Conservation (phyloP, 2,113 vertebrate genomes). For the Charina bottae region DNA sequence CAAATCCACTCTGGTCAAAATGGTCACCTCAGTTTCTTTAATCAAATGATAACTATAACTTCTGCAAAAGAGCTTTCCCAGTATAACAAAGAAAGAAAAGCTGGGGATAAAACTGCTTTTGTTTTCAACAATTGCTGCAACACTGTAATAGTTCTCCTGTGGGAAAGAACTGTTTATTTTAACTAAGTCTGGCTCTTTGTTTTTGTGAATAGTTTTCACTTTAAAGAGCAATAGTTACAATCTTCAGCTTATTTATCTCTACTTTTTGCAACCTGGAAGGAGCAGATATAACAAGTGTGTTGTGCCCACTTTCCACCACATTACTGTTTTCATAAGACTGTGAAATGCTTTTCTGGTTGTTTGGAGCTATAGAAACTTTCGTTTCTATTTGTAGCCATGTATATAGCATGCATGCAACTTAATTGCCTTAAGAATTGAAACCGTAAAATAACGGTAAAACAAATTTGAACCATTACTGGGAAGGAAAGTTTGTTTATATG, state of each 20-base stretch:
- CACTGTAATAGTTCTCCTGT: background rate
- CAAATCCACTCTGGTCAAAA: background rate
- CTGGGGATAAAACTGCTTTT: background rate
- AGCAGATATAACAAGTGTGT: background rate
- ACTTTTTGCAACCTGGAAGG: background rate
- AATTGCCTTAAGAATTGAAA: slow-evolving; percentile 41
- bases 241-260: background rate
- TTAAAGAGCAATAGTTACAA: background rate
- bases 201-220: background rate
- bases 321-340: slow-evolving; percentile 18
- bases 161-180: background rate
- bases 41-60: background rate
- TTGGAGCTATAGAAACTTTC: background rate
- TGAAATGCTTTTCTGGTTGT: slow-evolving; percentile 16
- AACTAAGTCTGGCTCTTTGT: background rate
- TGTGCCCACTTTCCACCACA: background rate
- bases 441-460: background rate
- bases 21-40: background rate
- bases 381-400: background rate
- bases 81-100: background rate
- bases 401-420: background rate
- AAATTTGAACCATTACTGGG: slow-evolving; percentile 34
- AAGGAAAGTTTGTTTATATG: slow-evolving; percentile 59
- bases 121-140: background rate
- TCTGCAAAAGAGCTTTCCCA: background rate